These are phyloP conservation scores for Apis laboriosa DNA, from an alignment of 1,140 invertebrate genomes.

Conservation along the genomic window DNA sequence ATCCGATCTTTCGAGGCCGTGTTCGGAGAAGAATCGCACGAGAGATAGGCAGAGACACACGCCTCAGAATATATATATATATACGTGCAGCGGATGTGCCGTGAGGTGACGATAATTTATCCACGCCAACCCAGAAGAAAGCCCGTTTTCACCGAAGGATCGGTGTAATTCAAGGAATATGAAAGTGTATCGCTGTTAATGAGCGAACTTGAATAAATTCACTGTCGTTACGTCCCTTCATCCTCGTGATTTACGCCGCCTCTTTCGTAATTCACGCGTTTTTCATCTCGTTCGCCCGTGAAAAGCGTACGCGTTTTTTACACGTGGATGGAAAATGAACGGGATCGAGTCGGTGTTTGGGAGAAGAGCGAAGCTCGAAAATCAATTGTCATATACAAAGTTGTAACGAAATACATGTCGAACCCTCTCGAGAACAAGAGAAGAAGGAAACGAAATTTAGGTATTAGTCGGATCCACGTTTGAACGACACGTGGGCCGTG, in stretches of 20 bases:
- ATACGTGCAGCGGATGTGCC: constrained; percentile 15
- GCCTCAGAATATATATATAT: background rate
- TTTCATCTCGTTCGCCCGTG: background rate
- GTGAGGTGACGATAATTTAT: constrained; percentile 60
- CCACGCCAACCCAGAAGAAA: constrained; percentile 39
- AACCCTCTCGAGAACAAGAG: background rate
- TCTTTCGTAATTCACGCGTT: background rate
- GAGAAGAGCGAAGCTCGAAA: too few relatives aligned
- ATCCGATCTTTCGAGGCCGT: constrained; percentile 52
- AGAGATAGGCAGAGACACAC: constrained; percentile 47
- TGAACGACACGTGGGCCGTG: constrained; percentile 68
- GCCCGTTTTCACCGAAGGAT: constrained; percentile 34
- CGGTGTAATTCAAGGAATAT: constrained; percentile 50
- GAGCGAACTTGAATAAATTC: constrained; percentile 37
- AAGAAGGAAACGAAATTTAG: constrained; percentile 3
- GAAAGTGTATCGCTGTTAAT: constrained; percentile 46
- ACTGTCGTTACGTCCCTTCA: background rate
- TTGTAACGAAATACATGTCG: too few relatives aligned
- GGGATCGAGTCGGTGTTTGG: too few relatives aligned
- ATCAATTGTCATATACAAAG: too few relatives aligned
- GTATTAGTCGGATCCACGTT: constrained; percentile 36
- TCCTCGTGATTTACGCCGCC: constrained; percentile 14
- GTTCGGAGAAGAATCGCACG: constrained; percentile 54
- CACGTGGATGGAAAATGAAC: too few relatives aligned
- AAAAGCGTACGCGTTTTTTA: too few relatives aligned